Percentiles rank a stretch among this genome's conserved stretches.
Evolutionary conservation across 23 tunicate genomes (phyloP).

Genomic region (Clavelina lepadiformis): DNA sequence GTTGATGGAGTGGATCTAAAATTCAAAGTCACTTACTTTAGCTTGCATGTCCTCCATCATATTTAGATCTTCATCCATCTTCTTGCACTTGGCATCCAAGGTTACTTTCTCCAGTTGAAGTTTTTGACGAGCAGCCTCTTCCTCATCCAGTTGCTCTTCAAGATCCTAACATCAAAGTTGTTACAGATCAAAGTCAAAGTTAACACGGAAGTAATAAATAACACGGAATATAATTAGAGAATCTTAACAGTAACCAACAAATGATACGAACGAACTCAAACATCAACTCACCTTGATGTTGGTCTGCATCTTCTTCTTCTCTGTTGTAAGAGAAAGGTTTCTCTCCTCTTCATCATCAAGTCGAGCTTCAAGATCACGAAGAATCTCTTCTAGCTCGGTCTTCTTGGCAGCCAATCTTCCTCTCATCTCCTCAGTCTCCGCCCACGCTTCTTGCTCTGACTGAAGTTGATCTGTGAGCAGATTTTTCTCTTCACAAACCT

Average conservation of each 20-base stretch:
- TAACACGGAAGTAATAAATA: too few species aligned
- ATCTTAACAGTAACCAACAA: too few species aligned
- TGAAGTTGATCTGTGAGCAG: slow-evolving; percentile 63
- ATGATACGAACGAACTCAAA: too few species aligned
- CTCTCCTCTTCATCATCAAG: slow-evolving; percentile 96
- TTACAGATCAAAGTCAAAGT: not conserved
- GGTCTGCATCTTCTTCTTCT: slow-evolving; percentile 78
- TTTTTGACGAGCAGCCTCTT: slow-evolving; percentile 95
- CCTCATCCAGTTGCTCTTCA: slow-evolving; percentile 96
- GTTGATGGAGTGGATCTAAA: not conserved
- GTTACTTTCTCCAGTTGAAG: slow-evolving; percentile 93
- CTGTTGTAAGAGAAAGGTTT: slow-evolving; percentile 34
- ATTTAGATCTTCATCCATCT: slow-evolving; percentile 74
- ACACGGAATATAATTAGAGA: too few species aligned
- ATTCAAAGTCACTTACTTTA: slow-evolving; percentile 38
- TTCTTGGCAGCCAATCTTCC: slow-evolving; percentile 75
- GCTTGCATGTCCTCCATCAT: slow-evolving; percentile 72
- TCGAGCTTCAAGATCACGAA: slow-evolving; percentile 76
- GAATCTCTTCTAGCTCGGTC: slow-evolving; percentile 90
- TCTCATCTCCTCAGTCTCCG: slow-evolving; percentile 89
- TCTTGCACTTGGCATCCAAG: slow-evolving; percentile 74
- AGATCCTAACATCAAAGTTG: slow-evolving; percentile 40
- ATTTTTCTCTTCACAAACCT: slow-evolving; percentile 67
- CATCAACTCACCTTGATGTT: slow-evolving; percentile 62
- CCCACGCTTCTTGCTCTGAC: slow-evolving; percentile 49